phyloP scores from a whole-genome alignment of 2,888 invertebrate species.

The Caradrina kadenii region DNA sequence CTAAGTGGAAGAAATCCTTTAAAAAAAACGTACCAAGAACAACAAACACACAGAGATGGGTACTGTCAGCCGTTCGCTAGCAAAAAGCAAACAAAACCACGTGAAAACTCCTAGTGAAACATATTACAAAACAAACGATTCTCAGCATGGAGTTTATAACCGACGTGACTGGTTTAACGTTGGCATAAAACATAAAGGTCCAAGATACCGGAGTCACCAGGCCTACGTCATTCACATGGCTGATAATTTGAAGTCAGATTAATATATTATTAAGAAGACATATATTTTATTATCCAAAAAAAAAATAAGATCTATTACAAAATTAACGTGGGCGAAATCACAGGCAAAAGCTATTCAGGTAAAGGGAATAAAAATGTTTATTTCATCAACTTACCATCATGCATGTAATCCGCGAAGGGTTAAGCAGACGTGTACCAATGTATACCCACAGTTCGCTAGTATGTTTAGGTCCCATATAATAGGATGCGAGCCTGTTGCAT shows the following conservation, averaged over 20 bases:
- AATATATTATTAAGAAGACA: no score
- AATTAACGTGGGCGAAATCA: no score
- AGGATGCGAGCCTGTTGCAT: no score
- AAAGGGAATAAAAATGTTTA: no score
- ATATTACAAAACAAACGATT: conserved; percentile 75
- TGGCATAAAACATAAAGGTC: conserved; percentile 64
- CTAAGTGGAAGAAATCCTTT: not conserved
- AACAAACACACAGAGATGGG: not conserved
- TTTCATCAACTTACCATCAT: no score
- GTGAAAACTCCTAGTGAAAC: conserved; percentile 41
- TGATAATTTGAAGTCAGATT: not conserved
- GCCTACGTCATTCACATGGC: not conserved
- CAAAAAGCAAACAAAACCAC: conserved; percentile 36
- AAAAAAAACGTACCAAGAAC: not conserved
- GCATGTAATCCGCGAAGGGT: no score
- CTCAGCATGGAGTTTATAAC: conserved; percentile 69
- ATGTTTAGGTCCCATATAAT: no score
- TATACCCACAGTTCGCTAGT: no score
- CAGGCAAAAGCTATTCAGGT: no score
- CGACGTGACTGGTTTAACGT: conserved; percentile 77
- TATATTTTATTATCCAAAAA: no score
- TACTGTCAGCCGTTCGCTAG: not conserved
- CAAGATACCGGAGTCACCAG: not conserved
- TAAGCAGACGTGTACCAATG: no score
- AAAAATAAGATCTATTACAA: no score